These are phyloP conservation scores for Drosophila niveifrons DNA, from an alignment of 2,888 invertebrate genomes.

Conservation along the genomic window DNA sequence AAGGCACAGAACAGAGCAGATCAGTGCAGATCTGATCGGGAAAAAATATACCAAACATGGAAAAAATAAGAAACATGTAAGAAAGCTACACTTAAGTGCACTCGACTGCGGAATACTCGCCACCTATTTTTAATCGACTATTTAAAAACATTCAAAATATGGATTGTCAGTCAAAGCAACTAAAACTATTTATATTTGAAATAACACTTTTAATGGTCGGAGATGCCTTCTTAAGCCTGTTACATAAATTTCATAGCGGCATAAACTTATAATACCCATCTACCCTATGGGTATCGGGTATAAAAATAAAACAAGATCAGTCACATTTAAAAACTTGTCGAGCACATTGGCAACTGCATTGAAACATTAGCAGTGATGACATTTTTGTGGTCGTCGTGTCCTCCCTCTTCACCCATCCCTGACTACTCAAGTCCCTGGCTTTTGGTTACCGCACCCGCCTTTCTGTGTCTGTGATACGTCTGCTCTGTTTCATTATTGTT, in stretches of 20 bases:
- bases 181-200: too few relatives aligned
- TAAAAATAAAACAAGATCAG: constrained; percentile 59
- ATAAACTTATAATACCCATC: too few relatives aligned
- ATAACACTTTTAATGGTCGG: too few relatives aligned
- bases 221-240: too few relatives aligned
- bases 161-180: too few relatives aligned
- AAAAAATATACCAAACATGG: constrained; percentile 9
- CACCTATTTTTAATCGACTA: too few relatives aligned
- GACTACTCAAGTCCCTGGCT: background rate
- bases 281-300: too few relatives aligned
- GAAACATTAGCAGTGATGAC: constrained; percentile 84
- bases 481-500: constrained; percentile 28
- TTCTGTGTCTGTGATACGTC: constrained; percentile 49
- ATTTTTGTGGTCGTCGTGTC: constrained; percentile 79
- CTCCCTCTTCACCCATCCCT: constrained; percentile 2
- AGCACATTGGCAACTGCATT: constrained; percentile 73
- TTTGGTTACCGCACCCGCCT: constrained; percentile 32
- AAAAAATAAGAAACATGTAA: background rate
- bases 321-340: constrained; percentile 49
- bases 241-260: too few relatives aligned
- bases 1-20: background rate
- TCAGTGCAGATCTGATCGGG: background rate
- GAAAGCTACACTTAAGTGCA: too few relatives aligned
- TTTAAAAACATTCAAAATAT: too few relatives aligned
- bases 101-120: too few relatives aligned